Conservation (phyloP, 2,113 vertebrate genomes). For the Gavialis gangeticus region DNA sequence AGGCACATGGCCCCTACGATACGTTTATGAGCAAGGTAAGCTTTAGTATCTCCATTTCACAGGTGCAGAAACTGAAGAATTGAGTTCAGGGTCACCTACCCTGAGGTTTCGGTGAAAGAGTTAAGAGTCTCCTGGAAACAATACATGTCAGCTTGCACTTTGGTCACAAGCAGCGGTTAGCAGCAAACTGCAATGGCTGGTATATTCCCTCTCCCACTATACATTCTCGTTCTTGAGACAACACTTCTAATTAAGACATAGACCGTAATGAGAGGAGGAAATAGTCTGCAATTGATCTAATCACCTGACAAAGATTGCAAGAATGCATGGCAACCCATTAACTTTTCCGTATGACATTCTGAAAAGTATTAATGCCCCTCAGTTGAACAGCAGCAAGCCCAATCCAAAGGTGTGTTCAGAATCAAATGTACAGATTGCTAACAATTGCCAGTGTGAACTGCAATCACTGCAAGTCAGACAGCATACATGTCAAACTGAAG, state of each 20-base stretch:
- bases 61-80: constrained; percentile 40
- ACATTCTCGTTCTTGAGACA: neutral
- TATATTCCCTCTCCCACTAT: neutral
- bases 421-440: too few relatives aligned
- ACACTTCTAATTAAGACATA: neutral
- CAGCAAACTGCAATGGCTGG: neutral
- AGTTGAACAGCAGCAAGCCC: neutral
- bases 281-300: neutral
- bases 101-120: neutral
- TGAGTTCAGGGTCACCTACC: too few relatives aligned
- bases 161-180: neutral
- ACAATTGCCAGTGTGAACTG: too few relatives aligned
- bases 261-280: neutral
- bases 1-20: neutral
- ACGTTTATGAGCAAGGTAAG: constrained; percentile 19
- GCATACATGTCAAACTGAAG: too few relatives aligned
- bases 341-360: neutral
- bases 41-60: neutral
- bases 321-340: too few relatives aligned
- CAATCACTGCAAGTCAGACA: too few relatives aligned
- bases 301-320: neutral
- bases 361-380: neutral
- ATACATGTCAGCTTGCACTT: neutral
- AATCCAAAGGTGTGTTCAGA: too few relatives aligned
- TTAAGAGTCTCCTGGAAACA: constrained; percentile 28